phyloP scores from a whole-genome alignment of 1,140 invertebrate species.

The Caerostris extrusa region DNA sequence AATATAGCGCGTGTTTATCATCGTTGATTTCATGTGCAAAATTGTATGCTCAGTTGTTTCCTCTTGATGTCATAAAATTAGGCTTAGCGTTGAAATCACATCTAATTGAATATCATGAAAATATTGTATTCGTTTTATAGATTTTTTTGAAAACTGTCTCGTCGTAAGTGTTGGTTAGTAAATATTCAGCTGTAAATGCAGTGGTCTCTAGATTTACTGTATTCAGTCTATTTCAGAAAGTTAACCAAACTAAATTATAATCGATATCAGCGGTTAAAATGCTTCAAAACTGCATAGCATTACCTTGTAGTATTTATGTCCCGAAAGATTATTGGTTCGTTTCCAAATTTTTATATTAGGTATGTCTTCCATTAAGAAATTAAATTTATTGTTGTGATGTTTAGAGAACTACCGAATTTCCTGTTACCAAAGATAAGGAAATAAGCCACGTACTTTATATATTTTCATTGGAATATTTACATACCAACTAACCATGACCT shows the following conservation, averaged over 20 bases:
- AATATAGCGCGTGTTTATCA: not conserved
- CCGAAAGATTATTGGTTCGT: constrained; percentile 5
- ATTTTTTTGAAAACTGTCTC: not conserved
- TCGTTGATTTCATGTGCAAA: constrained; percentile 3
- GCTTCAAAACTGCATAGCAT: constrained; percentile 56
- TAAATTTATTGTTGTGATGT: constrained; percentile 69
- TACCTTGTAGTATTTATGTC: constrained; percentile 40
- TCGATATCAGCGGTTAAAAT: constrained; percentile 73
- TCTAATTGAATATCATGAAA: constrained; percentile 69
- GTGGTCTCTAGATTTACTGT: constrained; percentile 47
- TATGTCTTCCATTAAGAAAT: constrained; percentile 69
- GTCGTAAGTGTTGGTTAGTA: not conserved
- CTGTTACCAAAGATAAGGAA: constrained; percentile 65
- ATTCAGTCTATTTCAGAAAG: constrained; percentile 35
- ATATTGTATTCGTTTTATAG: constrained; percentile 63
- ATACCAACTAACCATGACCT: constrained; percentile 67
- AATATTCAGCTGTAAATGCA: constrained; percentile 61
- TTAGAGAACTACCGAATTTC: constrained; percentile 43
- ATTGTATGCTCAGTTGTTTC: constrained; percentile 40
- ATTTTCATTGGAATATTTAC: constrained; percentile 63
- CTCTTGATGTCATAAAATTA: constrained; percentile 68
- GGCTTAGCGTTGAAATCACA: constrained; percentile 72
- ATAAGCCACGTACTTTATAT: constrained; percentile 58
- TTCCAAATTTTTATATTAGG: constrained; percentile 48
- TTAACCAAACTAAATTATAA: constrained; percentile 69